A percentile compares a stretch with the other conserved stretches of the same genome.
Conservation (phyloP, 2,888 invertebrate genomes). For the Leptinotarsa rubiginosa region DNA sequence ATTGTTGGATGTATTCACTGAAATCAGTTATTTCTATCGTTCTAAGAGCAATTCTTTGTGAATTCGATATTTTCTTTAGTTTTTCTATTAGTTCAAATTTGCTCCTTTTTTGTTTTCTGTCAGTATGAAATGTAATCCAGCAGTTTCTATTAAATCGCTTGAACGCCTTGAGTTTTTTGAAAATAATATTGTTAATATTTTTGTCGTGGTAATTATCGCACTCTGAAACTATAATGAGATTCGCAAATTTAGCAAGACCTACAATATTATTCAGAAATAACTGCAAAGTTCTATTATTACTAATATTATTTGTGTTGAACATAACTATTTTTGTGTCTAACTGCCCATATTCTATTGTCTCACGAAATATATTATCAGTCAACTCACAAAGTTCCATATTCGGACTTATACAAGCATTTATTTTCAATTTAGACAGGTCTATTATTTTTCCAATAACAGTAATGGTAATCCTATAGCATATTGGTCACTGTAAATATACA, state of each 20-base stretch:
- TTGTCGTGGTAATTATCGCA: conserved; percentile 8
- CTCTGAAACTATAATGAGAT: conserved; percentile 15
- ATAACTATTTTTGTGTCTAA: too few species aligned
- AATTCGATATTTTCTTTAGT: conserved; percentile 9
- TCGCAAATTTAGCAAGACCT: conserved; percentile 2
- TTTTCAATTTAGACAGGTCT: conserved; percentile 8
- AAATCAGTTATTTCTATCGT: conserved; percentile 4
- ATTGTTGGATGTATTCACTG: neutral
- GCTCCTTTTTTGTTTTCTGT: conserved; percentile 14
- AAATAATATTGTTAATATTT: conserved; percentile 18
- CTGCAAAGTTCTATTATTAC: conserved; percentile 5
- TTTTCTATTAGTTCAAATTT: conserved; percentile 18
- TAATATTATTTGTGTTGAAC: too few species aligned
- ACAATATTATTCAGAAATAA: conserved; percentile 21
- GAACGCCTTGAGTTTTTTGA: neutral
- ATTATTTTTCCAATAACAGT: conserved; percentile 12
- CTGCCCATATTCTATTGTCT: too few species aligned
- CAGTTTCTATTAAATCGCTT: conserved; percentile 13
- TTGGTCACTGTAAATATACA: too few species aligned
- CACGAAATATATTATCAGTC: too few species aligned
- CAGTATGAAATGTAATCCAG: too few species aligned
- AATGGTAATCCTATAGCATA: conserved; percentile 1
- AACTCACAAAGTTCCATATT: conserved; percentile 10
- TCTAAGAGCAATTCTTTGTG: conserved; percentile 9
- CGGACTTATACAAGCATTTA: conserved; percentile 3